Evolutionary conservation across 2,888 invertebrate genomes (phyloP), one percentile per base, ranked within the genome.

Genomic region (Drosophila subquinaria): DNA sequence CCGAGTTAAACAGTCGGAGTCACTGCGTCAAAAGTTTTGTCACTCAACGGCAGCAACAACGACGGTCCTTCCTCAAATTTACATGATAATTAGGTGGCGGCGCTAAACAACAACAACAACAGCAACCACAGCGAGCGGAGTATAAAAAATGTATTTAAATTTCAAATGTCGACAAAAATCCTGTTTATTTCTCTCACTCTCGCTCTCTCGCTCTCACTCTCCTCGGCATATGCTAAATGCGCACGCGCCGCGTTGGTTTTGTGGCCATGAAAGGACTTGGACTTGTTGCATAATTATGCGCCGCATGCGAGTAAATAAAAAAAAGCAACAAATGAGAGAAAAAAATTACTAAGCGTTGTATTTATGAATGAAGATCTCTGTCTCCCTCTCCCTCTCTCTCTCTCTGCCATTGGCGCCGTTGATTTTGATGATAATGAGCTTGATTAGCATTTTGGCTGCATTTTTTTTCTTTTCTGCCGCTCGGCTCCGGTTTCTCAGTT

Each of bases 251-350:
- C 81, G 70, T 76, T 76, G 64, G 51, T 66, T 68, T 69, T 68
- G 64, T 70, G 69, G 69, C 72, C 76, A 55, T 62, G 61, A 76
- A 88, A 89, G 90, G 89, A 89, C 90, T 90, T 88, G 90, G 90
- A 89, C 90, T 90, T 90, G 89, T 89, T 90, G 90, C 90, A 90
- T 90, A 89, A 89, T 86, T 88, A 86, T 85, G 77, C 77, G 76
- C 69, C 74, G 69, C 79, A 74, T 82, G 86, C 88, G 80, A 82
- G 74, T 70, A 63, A 79, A 80, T 38, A 75, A 50, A 59, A 75
- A 50, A 59, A 53, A 73, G 43, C 61, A 69, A 66, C 57, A 63
- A 40, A 63, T 13, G 23, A 38, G 27, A 38, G 42, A 43, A 62
- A 51, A 36, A 62, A 76, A 82, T 65, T 65, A 70, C 88, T 89